Percentiles rank a stretch among this genome's conserved stretches.
Evolutionary conservation across 2,797 vertebrate species (phyloP).

Genomic region (Vultur gryphus): DNA sequence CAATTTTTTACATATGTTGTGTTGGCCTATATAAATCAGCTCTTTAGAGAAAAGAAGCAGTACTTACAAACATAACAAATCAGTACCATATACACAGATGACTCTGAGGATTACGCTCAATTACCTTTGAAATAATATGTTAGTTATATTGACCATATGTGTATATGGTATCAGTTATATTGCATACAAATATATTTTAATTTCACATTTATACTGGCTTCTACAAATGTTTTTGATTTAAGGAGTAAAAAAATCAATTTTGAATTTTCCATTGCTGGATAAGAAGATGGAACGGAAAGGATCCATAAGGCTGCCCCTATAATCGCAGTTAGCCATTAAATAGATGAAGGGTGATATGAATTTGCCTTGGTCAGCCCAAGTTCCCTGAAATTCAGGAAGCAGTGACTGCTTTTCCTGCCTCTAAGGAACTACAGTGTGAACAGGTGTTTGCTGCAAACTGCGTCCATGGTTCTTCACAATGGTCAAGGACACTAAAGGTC

Average conservation of each 20-base stretch:
- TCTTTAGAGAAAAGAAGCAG: neutral
- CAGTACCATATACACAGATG: neutral
- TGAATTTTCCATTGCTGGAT: neutral
- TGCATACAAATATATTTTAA: neutral
- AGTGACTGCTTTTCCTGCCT: neutral
- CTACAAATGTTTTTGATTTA: neutral
- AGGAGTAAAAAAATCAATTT: neutral
- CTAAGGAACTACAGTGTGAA: neutral
- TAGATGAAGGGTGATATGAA: neutral
- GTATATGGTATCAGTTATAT: neutral
- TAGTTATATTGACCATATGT: neutral
- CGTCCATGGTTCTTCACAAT: neutral
- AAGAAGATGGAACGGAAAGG: neutral
- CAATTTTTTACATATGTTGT: neutral
- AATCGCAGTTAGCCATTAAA: neutral
- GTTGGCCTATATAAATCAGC: neutral
- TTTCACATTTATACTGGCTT: neutral
- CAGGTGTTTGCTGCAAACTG: neutral
- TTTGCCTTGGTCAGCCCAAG: neutral
- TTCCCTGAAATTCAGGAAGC: neutral
- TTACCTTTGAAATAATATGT: neutral
- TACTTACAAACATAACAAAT: neutral
- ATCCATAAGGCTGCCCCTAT: neutral
- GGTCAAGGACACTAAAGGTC: neutral
- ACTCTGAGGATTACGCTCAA: neutral